Conservation (phyloP, 23 tunicate genomes). For the Styela clava region DNA sequence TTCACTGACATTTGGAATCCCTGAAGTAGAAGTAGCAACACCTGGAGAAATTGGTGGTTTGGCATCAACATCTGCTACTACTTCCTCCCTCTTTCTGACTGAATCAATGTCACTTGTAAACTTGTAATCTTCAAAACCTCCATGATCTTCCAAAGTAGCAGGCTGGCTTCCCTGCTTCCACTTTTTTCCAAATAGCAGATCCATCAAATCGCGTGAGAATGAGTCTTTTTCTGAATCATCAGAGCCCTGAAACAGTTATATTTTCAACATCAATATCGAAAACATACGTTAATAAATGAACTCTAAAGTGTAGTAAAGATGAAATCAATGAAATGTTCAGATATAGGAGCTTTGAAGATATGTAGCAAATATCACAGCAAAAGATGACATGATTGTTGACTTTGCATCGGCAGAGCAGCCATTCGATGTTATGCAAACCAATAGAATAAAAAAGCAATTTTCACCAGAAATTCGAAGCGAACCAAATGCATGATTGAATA, state of each 20-base stretch:
- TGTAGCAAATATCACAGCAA: no score
- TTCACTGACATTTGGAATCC: slow-evolving; percentile 22
- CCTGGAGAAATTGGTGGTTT: neutral
- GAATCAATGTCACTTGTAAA: slow-evolving; percentile 9
- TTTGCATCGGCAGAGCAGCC: no score
- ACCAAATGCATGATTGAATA: no score
- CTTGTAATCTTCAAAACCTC: slow-evolving; percentile 46
- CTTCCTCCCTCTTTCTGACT: neutral
- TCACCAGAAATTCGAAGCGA: no score
- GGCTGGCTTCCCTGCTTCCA: slow-evolving; percentile 31
- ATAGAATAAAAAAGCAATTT: no score
- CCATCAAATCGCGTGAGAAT: slow-evolving; percentile 87
- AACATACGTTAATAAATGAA: no score
- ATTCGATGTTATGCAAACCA: neutral
- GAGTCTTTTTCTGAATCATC: slow-evolving; percentile 77
- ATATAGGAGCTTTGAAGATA: no score
- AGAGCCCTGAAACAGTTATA: slow-evolving; percentile 45
- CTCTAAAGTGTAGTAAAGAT: no score
- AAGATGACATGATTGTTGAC: no score
- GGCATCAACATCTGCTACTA: slow-evolving; percentile 2
- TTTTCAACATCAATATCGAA: no score
- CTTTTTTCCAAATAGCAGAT: slow-evolving; percentile 57
- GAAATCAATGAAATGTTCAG: no score
- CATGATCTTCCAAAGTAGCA: slow-evolving; percentile 46
- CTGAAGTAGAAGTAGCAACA: neutral